Conservation (phyloP, 1,140 invertebrate species). For the Drosophila ambigua region DNA sequence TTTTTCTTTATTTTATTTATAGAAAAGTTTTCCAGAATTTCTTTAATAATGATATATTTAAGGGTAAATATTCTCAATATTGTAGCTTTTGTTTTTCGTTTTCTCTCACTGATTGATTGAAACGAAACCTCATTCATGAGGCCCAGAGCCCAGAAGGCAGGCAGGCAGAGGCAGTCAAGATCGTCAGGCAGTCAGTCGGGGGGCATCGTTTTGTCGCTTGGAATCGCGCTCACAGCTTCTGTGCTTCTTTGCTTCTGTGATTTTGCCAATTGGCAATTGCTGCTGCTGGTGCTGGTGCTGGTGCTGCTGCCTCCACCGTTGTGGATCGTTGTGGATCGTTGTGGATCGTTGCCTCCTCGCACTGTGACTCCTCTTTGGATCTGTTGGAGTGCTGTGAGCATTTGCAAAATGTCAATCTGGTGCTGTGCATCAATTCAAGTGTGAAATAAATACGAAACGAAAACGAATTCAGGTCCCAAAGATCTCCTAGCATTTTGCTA, state of each 20-base stretch:
- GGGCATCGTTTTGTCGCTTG: conserved; percentile 25
- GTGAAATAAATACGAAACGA: conserved; percentile 73
- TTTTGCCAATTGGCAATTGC: conserved; percentile 48
- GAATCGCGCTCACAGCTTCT: conserved; percentile 46
- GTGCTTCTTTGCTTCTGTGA: conserved; percentile 30
- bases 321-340: conserved; percentile 30
- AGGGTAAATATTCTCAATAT: too few species aligned
- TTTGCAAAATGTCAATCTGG: conserved; percentile 83
- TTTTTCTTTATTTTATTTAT: too few species aligned
- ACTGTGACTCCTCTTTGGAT: too few species aligned
- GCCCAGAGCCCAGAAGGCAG: conserved; percentile 38
- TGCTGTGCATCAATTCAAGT: conserved; percentile 82
- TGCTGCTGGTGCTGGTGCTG: too few species aligned
- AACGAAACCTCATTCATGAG: conserved; percentile 49
- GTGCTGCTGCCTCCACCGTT: not conserved
- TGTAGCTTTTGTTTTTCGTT: not conserved
- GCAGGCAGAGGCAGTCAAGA: not conserved
- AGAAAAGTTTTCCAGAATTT: too few species aligned
- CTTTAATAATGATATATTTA: too few species aligned
- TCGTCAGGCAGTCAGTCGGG: not conserved
- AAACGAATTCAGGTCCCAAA: conserved; percentile 78
- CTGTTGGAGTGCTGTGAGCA: conserved; percentile 57
- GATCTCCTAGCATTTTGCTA: conserved; percentile 66
- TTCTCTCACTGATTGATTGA: conserved; percentile 30
- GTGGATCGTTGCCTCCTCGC: conserved; percentile 31